phyloP scores from a whole-genome alignment of 2,888 invertebrate species.

The Ochlodes sylvanus region DNA sequence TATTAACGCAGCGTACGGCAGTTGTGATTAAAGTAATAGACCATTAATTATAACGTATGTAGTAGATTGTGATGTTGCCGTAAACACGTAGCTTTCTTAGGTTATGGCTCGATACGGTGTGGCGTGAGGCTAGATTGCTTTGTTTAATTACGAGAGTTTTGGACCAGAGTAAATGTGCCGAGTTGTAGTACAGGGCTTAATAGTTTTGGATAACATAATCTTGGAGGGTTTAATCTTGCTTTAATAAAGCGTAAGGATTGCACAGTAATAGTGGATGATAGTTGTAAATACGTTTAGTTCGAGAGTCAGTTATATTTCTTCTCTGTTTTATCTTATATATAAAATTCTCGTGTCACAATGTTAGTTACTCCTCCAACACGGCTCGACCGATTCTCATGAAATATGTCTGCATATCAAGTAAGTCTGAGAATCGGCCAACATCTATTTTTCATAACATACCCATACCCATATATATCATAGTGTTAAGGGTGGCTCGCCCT shows the following conservation, averaged over 20 bases:
- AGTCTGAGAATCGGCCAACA: too few species aligned
- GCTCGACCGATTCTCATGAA: too few species aligned
- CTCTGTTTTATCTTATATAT: too few species aligned
- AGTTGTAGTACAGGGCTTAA: slow-evolving; percentile 29
- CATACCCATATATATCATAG: too few species aligned
- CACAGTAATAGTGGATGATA: neutral
- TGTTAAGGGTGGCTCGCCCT: too few species aligned
- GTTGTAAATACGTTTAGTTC: neutral
- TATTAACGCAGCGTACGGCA: slow-evolving; percentile 55
- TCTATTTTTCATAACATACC: too few species aligned
- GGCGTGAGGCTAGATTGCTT: slow-evolving; percentile 30
- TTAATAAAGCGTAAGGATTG: slow-evolving; percentile 14
- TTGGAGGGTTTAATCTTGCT: slow-evolving; percentile 20
- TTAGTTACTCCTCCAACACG: too few species aligned
- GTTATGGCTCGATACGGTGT: slow-evolving; percentile 36
- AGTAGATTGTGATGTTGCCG: slow-evolving; percentile 43
- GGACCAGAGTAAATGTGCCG: slow-evolving; percentile 15
- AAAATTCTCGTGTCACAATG: too few species aligned
- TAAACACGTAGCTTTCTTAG: slow-evolving; percentile 40
- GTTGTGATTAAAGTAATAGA: slow-evolving; percentile 49
- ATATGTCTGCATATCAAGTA: too few species aligned
- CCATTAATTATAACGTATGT: slow-evolving; percentile 51
- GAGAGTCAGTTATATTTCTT: neutral
- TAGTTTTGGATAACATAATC: slow-evolving; percentile 29
- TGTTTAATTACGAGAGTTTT: slow-evolving; percentile 35